A percentile compares a stretch with the other conserved stretches of the same genome.
Evolutionary conservation across 2,113 vertebrate genomes (phyloP).

Genomic region (Phalacrocorax carbo): DNA sequence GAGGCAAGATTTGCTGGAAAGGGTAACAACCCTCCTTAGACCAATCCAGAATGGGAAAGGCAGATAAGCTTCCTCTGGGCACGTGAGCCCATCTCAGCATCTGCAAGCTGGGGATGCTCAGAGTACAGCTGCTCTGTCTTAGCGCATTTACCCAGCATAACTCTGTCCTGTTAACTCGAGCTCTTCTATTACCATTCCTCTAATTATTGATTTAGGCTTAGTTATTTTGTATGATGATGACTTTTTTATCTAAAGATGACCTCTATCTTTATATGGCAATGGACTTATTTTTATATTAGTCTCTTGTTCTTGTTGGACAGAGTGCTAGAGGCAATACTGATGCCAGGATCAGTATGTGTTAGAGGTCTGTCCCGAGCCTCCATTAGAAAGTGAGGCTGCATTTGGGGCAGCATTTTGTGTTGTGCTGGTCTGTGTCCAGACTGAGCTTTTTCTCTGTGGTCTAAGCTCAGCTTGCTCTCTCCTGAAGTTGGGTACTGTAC

Average conservation of each 20-base stretch:
- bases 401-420: not conserved
- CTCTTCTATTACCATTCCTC: not conserved
- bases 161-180: not conserved
- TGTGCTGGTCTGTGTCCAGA: not conserved
- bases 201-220: not conserved
- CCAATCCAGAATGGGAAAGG: not conserved
- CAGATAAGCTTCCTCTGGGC: not conserved
- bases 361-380: not conserved
- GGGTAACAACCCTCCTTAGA: not conserved
- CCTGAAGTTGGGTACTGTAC: not conserved
- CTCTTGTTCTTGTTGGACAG: not conserved
- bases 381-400: not conserved
- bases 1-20: not conserved
- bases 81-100: not conserved
- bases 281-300: not conserved
- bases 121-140: not conserved
- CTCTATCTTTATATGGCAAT: not conserved
- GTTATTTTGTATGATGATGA: not conserved
- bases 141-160: accelerated
- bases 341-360: not conserved
- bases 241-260: not conserved
- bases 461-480: not conserved
- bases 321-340: not conserved
- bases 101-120: not conserved
- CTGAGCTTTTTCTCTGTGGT: not conserved